Percentiles rank a stretch among this genome's conserved stretches.
Evolutionary conservation across 2,888 invertebrate species (phyloP).

Genomic region (Brenthis daphne): DNA sequence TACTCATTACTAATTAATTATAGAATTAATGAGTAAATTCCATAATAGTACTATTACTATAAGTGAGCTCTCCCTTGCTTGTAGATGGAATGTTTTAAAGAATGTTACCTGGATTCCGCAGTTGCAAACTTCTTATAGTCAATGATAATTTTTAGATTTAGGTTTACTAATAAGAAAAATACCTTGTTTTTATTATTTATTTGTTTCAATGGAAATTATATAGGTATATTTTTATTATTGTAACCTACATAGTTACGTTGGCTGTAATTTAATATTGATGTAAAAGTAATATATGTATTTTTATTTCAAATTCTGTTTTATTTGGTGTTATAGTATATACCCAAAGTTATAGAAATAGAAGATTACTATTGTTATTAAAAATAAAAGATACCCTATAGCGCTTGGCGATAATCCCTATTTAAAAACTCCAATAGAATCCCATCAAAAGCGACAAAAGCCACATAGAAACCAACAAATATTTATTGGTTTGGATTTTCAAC

Average conservation of each 20-base stretch:
- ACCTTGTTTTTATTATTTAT: slow-evolving; percentile 82
- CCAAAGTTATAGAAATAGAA: too few species aligned
- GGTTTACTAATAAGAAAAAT: slow-evolving; percentile 75
- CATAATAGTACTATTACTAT: slow-evolving; percentile 73
- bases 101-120: slow-evolving; percentile 76
- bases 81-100: slow-evolving; percentile 73
- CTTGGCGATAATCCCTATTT: too few species aligned
- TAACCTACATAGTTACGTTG: slow-evolving; percentile 82
- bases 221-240: slow-evolving; percentile 82
- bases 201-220: slow-evolving; percentile 80
- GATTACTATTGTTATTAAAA: too few species aligned
- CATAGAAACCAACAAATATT: too few species aligned
- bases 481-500: too few species aligned
- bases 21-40: slow-evolving; percentile 79
- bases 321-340: slow-evolving; percentile 40
- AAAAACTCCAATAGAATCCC: too few species aligned
- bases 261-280: slow-evolving; percentile 82
- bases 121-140: slow-evolving; percentile 75
- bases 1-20: slow-evolving; percentile 75
- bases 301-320: slow-evolving; percentile 75
- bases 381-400: too few species aligned
- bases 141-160: slow-evolving; percentile 77
- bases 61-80: slow-evolving; percentile 79
- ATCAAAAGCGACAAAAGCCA: too few species aligned
- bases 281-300: slow-evolving; percentile 83